These are phyloP conservation scores for Panthera leo DNA, from an alignment of 2,113 vertebrate species.

Conservation along the genomic window DNA sequence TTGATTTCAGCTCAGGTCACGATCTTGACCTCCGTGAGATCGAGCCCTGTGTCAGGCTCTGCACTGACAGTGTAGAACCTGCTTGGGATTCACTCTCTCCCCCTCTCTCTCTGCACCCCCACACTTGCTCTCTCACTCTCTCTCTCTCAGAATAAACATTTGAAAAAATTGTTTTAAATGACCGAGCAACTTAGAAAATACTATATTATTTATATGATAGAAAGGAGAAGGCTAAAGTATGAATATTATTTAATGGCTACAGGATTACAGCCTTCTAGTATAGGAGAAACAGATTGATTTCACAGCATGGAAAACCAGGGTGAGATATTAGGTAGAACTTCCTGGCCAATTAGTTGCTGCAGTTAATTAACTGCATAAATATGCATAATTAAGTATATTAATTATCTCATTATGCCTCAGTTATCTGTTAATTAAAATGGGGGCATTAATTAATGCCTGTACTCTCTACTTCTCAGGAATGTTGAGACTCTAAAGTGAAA, in stretches of 20 bases:
- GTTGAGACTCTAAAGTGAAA: background rate
- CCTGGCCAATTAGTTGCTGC: background rate
- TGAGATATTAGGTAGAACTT: background rate
- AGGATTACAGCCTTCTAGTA: background rate
- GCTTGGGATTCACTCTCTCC: no score
- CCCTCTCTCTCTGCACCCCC: no score
- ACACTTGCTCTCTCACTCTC: no score
- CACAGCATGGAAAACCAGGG: background rate
- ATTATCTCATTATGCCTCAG: background rate
- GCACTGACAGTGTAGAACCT: no score
- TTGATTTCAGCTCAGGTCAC: no score
- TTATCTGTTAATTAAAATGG: background rate
- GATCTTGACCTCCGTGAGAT: no score
- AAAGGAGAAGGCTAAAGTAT: background rate
- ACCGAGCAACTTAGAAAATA: background rate
- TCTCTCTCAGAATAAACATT: no score
- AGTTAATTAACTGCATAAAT: background rate
- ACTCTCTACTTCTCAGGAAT: background rate
- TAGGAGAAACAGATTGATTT: background rate
- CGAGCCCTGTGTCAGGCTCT: no score
- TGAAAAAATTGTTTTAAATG: background rate
- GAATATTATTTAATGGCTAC: background rate
- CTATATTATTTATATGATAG: background rate
- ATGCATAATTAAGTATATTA: background rate
- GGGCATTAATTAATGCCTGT: background rate